These are phyloP conservation scores for Chrysodeixis includens DNA, from an alignment of 2,888 invertebrate genomes.

Conservation along the genomic window DNA sequence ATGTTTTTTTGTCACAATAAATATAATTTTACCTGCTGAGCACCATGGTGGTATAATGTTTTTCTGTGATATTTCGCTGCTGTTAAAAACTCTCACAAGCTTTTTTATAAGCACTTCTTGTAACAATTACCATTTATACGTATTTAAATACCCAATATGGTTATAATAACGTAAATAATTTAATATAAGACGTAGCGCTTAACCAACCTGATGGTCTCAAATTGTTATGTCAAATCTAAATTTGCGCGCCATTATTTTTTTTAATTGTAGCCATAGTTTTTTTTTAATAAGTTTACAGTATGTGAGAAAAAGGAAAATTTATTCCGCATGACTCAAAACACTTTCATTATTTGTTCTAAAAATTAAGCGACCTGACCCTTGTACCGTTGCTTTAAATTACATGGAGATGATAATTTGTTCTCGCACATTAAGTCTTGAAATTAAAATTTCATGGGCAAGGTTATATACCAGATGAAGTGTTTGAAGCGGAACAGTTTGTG, in stretches of 20 bases:
- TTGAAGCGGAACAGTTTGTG: slow-evolving; percentile 82
- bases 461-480: slow-evolving; percentile 78
- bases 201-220: slow-evolving; percentile 49
- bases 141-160: slow-evolving; percentile 17
- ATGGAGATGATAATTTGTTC: slow-evolving; percentile 75
- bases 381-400: slow-evolving; percentile 74
- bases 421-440: slow-evolving; percentile 77
- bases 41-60: slow-evolving; percentile 79
- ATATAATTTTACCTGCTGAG: slow-evolving; percentile 69
- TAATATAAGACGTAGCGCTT: slow-evolving; percentile 19
- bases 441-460: slow-evolving; percentile 83
- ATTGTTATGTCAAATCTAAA: slow-evolving; percentile 16
- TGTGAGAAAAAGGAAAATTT: background rate
- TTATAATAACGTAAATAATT: slow-evolving; percentile 19
- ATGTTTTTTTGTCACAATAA: background rate
- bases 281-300: background rate
- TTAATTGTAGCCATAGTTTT: background rate
- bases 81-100: slow-evolving; percentile 68
- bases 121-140: slow-evolving; percentile 70
- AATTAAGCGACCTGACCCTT: slow-evolving; percentile 70
- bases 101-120: slow-evolving; percentile 68
- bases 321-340: slow-evolving; percentile 48
- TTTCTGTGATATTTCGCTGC: slow-evolving; percentile 69
- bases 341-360: slow-evolving; percentile 67
- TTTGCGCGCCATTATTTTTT: slow-evolving; percentile 34